phyloP scores from a whole-genome alignment of 2,888 invertebrate species.

The Brassicogethes aeneus region DNA sequence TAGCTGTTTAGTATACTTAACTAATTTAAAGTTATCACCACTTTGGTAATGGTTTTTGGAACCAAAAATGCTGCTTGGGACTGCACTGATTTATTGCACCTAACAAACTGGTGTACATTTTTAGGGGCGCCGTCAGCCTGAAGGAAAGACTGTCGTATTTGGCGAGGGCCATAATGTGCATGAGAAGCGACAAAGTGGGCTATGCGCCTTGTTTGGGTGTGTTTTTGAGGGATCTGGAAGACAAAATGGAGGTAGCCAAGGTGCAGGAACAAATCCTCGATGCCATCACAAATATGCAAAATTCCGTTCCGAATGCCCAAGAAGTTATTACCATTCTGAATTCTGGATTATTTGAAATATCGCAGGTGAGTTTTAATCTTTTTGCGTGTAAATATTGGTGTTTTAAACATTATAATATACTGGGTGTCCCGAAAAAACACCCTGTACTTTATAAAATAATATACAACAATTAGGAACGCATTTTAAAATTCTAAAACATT shows the following conservation, averaged over 20 bases:
- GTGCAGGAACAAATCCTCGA: slow-evolving; percentile 67
- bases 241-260: slow-evolving; percentile 85
- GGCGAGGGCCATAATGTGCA: slow-evolving; percentile 89
- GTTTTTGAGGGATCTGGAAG: slow-evolving; percentile 81
- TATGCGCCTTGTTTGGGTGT: slow-evolving; percentile 65
- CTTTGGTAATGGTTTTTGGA: too few species aligned
- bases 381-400: not conserved
- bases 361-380: slow-evolving; percentile 68
- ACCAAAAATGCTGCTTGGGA: too few species aligned
- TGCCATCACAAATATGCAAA: slow-evolving; percentile 48
- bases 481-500: too few species aligned
- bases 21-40: too few species aligned
- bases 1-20: too few species aligned
- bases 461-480: too few species aligned
- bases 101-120: too few species aligned
- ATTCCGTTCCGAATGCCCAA: slow-evolving; percentile 31
- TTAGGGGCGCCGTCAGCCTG: too few species aligned
- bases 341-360: slow-evolving; percentile 75
- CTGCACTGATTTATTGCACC: too few species aligned
- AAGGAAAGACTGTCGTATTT: slow-evolving; percentile 82
- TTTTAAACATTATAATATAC: too few species aligned
- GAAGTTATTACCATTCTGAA: slow-evolving; percentile 67
- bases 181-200: slow-evolving; percentile 76
- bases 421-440: too few species aligned
- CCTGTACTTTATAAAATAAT: too few species aligned